These are phyloP conservation scores for Aspiorhynchus laticeps DNA, from an alignment of 2,113 vertebrate species.

Conservation along the genomic window DNA sequence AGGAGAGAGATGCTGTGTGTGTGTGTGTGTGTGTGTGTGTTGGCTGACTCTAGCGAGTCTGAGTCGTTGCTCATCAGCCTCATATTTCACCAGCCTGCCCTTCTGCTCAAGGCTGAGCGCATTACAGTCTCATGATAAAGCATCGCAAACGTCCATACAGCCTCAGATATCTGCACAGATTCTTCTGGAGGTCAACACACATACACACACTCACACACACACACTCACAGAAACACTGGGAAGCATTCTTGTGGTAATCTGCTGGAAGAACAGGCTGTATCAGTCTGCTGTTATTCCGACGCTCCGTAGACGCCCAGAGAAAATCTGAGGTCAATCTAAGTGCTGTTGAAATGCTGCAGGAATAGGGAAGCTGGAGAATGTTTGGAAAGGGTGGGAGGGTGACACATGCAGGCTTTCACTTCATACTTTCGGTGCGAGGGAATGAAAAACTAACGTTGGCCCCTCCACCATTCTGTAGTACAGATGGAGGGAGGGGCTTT, in stretches of 20 bases:
- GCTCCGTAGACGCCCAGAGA: background rate
- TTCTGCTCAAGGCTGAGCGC: constrained; percentile 35
- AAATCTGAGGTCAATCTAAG: constrained; percentile 16
- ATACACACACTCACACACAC: background rate
- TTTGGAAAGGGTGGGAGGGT: constrained; percentile 36
- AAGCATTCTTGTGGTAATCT: constrained; percentile 14
- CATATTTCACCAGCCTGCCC: constrained; percentile 24
- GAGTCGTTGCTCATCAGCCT: constrained; percentile 45
- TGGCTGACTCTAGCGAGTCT: constrained; percentile 7
- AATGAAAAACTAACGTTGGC: background rate
- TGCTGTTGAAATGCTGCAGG: constrained; percentile 6
- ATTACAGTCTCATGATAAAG: constrained; percentile 36
- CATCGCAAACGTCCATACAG: background rate
- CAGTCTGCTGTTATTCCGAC: constrained; percentile 24
- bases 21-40: constrained; percentile 21
- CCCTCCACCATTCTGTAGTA: background rate
- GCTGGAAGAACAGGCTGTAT: background rate
- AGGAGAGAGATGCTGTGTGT: constrained; percentile 26
- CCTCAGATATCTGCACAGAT: constrained; percentile 14
- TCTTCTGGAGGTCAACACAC: constrained; percentile 1
- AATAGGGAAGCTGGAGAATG: constrained; percentile 39
- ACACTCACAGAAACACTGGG: constrained; percentile 23
- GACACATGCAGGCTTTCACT: constrained; percentile 2
- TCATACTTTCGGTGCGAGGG: background rate
- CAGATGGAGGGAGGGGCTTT: background rate